Percentiles rank a stretch among this genome's conserved stretches.
phyloP scores from a whole-genome alignment of 2,888 invertebrate genomes.

The Philonicus albiceps region DNA sequence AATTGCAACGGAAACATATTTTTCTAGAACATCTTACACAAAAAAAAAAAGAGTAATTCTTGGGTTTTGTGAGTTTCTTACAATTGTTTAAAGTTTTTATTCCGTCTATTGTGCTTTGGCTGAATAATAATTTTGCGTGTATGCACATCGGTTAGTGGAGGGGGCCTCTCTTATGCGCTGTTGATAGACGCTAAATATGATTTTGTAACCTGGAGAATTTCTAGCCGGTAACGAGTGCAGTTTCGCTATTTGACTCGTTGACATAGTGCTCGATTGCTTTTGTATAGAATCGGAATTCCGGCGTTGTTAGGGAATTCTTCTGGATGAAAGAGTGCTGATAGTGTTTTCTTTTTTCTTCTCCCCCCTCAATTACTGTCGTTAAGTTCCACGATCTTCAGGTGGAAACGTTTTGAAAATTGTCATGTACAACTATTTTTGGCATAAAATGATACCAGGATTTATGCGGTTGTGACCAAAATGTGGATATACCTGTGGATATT shows the following conservation, averaged over 20 bases:
- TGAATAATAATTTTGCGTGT: background rate
- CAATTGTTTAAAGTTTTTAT: background rate
- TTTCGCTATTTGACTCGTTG: slow-evolving; percentile 20
- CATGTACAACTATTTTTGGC: background rate
- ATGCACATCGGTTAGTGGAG: background rate
- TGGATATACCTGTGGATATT: slow-evolving; percentile 40
- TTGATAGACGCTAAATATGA: slow-evolving; percentile 30
- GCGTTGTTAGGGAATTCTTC: background rate
- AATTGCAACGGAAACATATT: background rate
- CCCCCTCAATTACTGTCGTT: background rate
- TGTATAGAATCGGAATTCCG: slow-evolving; percentile 1
- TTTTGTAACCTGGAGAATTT: slow-evolving; percentile 2
- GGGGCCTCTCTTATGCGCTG: background rate
- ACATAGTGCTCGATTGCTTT: background rate
- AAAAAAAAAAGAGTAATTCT: background rate
- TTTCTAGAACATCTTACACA: background rate
- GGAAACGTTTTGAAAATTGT: background rate
- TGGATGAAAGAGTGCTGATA: background rate
- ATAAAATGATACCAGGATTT: background rate
- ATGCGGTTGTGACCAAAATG: slow-evolving; percentile 34
- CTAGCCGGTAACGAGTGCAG: background rate
- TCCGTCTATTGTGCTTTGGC: background rate
- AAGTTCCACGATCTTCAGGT: background rate
- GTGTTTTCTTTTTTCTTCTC: too few relatives aligned
- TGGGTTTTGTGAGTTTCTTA: background rate